These are phyloP conservation scores for Erythrolamprus reginae DNA, from an alignment of 2,113 vertebrate genomes.

Conservation along the genomic window DNA sequence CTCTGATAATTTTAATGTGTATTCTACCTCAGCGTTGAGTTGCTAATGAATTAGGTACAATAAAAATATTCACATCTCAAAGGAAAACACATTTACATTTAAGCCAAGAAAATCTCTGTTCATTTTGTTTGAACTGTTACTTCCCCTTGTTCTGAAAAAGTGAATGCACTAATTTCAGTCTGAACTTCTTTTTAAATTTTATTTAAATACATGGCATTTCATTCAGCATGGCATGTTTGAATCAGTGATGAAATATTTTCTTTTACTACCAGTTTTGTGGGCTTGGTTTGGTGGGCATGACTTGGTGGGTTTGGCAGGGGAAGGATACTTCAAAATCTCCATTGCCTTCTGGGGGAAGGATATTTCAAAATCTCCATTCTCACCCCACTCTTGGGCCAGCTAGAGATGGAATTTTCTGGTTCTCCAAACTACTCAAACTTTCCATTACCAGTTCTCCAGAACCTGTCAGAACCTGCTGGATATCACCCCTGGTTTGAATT, in stretches of 20 bases:
- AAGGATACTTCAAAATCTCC: no score
- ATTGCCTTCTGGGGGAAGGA: no score
- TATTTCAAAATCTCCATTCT: no score
- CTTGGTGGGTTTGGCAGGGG: no score
- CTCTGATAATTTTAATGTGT: constrained; percentile 72
- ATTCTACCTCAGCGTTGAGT: constrained; percentile 77
- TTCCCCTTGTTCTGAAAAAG: not conserved
- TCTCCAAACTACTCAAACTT: no score
- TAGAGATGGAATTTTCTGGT: no score
- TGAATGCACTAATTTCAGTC: not conserved
- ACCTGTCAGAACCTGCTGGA: no score
- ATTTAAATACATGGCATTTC: not conserved
- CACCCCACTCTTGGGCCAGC: no score
- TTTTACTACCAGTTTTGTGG: no score
- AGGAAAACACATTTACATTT: constrained; percentile 10
- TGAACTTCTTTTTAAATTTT: not conserved
- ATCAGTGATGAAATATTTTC: no score
- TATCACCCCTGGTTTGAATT: not conserved
- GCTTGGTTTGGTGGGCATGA: no score
- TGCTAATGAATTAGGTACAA: constrained; percentile 64
- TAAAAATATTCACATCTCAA: constrained; percentile 10
- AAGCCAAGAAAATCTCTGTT: not conserved
- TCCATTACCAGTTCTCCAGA: no score
- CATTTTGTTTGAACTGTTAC: not conserved
- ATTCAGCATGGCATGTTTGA: not conserved